These are phyloP conservation scores for Antechinus flavipes DNA, from an alignment of 2,113 vertebrate species.

Conservation along the genomic window DNA sequence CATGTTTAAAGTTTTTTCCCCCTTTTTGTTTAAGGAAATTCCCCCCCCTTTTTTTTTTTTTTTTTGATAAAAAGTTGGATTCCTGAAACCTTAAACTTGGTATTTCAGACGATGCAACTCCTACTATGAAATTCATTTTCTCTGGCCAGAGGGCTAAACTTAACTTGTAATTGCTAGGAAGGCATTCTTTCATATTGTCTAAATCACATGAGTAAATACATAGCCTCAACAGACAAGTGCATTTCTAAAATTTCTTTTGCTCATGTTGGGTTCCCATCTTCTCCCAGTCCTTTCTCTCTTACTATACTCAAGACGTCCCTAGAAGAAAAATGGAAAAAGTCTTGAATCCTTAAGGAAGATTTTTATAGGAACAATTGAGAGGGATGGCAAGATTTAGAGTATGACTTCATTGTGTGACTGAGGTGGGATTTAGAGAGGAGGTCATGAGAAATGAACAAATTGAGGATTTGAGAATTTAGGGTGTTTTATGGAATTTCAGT, in stretches of 20 bases:
- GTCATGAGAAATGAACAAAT: not conserved
- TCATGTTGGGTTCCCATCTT: not conserved
- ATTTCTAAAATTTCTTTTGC: not conserved
- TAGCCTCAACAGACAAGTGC: not conserved
- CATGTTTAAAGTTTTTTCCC: too few species aligned
- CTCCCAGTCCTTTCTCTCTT: not conserved
- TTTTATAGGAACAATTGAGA: not conserved
- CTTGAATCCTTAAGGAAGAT: not conserved
- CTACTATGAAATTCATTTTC: not conserved
- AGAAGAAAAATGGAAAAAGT: not conserved
- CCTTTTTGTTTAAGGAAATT: not conserved
- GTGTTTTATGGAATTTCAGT: not conserved
- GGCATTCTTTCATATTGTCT: not conserved
- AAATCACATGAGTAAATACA: not conserved
- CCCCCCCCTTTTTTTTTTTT: too few species aligned
- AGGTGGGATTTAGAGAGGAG: not conserved
- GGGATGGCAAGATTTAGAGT: not conserved
- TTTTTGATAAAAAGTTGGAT: not conserved
- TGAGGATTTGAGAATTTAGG: not conserved
- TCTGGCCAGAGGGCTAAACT: not conserved
- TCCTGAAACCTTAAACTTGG: not conserved
- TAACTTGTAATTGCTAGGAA: not conserved
- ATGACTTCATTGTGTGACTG: not conserved
- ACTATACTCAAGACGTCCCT: not conserved
- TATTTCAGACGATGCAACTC: not conserved